Conservation (phyloP, 2,888 invertebrate species). For the Oconnorella tubifera region DNA sequence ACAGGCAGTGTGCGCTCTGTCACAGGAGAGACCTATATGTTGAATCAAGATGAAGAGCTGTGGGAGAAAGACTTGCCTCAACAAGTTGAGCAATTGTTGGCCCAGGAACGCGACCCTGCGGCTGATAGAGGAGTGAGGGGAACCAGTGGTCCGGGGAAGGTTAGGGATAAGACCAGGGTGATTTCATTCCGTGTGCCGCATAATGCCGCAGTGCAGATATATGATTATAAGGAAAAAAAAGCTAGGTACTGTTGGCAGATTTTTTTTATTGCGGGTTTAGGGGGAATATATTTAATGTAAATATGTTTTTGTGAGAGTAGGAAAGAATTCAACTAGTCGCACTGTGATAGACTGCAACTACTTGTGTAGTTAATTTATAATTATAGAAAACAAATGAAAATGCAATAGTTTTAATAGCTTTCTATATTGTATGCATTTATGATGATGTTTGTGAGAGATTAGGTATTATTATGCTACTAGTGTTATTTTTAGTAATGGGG, state of each 20-base stretch:
- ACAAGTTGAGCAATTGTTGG: constrained; percentile 52
- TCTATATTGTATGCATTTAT: too few species aligned
- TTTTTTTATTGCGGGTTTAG: neutral
- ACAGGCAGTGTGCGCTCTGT: constrained; percentile 57
- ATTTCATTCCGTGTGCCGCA: constrained; percentile 59
- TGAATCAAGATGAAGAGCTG: constrained; percentile 58
- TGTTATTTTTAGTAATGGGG: too few species aligned
- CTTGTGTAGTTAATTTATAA: too few species aligned
- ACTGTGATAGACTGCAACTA: too few species aligned
- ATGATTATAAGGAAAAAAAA: constrained; percentile 60
- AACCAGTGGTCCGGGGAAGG: constrained; percentile 13
- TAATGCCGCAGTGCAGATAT: constrained; percentile 60
- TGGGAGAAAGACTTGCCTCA: constrained; percentile 56
- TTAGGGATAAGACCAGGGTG: constrained; percentile 40
- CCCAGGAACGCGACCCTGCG: constrained; percentile 54
- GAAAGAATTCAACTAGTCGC: too few species aligned
- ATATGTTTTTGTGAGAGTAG: neutral
- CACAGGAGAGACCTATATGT: constrained; percentile 59
- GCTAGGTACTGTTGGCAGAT: constrained; percentile 45
- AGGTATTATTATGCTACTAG: too few species aligned
- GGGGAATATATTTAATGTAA: neutral
- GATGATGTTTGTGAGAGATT: too few species aligned
- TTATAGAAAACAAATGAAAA: too few species aligned
- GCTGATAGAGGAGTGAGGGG: constrained; percentile 52
- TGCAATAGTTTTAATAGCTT: too few species aligned